A percentile compares a stretch with the other conserved stretches of the same genome.
Evolutionary conservation across 2,113 vertebrate species (phyloP).

Genomic region (Rafetus swinhoei): DNA sequence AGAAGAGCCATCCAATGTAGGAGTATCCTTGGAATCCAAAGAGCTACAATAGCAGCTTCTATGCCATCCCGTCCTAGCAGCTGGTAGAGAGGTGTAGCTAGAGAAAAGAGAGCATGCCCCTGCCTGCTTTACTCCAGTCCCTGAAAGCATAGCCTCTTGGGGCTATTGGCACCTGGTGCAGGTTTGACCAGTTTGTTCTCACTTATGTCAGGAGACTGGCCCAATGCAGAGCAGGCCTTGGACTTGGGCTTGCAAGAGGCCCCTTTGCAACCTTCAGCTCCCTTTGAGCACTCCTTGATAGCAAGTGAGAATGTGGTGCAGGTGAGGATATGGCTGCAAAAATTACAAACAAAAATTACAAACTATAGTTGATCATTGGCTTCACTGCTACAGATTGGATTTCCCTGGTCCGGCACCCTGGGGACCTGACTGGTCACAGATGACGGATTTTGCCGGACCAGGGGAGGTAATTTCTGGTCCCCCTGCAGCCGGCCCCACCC

Average conservation of each 20-base stretch:
- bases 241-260: not conserved
- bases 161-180: not conserved
- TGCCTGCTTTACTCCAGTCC: not conserved
- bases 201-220: not conserved
- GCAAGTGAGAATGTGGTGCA: not conserved
- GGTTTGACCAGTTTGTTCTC: not conserved
- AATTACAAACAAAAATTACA: not conserved
- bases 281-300: not conserved
- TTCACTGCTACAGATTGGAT: not conserved
- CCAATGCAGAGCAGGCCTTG: not conserved
- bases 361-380: not conserved
- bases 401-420: too few species aligned
- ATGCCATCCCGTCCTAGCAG: not conserved
- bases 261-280: not conserved
- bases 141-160: not conserved
- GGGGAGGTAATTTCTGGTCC: too few species aligned
- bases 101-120: not conserved
- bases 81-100: not conserved
- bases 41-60: not conserved
- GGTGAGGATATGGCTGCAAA: not conserved
- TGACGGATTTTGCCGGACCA: too few species aligned
- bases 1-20: not conserved
- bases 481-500: too few species aligned
- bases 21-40: not conserved
- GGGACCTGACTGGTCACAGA: too few species aligned